Base-by-base conservation (phyloP, 2,888 invertebrate species). In the Carpatolechia fugitivella region DNA sequence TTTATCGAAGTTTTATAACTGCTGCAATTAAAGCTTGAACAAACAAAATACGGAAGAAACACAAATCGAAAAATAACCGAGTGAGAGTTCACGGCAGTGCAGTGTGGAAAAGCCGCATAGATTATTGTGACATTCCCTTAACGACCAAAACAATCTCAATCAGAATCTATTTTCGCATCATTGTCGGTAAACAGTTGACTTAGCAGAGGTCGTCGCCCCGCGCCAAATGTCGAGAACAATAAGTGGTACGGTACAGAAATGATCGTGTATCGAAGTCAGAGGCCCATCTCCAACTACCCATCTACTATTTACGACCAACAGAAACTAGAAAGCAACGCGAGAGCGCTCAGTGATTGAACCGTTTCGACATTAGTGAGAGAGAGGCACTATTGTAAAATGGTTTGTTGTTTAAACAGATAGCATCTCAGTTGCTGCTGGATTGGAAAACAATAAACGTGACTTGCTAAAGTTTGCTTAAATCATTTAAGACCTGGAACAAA, bases 141-240 rank as follows among this genome's bases (percentile, higher is more conserved):
- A 61, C 55, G 59, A 61, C 61, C 52, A 64, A 66, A 69, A 58
- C 48, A 52, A 59, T 58, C 51, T 58, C 54, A 58, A 59, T 64
- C 65, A 54, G 64, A 68, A 72, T 52, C 69, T 70, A 76, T 76
- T 75, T 76, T 69, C 64, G 68, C 58, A 72, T 70, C 68, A 69
- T 76, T 73, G 73, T 72, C 71, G 60, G 73, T 74, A 80, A 79
- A 80, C 69, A 79, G 78, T 76, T 78, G 76, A 79, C 49, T 54
- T 77, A 38, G 78, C 72, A 63, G 63, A 70, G 82, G 82, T 83
- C 85, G 66, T 70, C 69, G 83, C 84, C 83, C 86, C 72, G 70
- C 64, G 78, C 80, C 78, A 79, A 85, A 85, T 82, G 78, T 78
- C 76, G 80, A 84, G 80, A 85, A 87, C 85, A 87, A 85, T 85